Conservation (phyloP, 2,888 invertebrate species). For the Tetrapedia diversipes region DNA sequence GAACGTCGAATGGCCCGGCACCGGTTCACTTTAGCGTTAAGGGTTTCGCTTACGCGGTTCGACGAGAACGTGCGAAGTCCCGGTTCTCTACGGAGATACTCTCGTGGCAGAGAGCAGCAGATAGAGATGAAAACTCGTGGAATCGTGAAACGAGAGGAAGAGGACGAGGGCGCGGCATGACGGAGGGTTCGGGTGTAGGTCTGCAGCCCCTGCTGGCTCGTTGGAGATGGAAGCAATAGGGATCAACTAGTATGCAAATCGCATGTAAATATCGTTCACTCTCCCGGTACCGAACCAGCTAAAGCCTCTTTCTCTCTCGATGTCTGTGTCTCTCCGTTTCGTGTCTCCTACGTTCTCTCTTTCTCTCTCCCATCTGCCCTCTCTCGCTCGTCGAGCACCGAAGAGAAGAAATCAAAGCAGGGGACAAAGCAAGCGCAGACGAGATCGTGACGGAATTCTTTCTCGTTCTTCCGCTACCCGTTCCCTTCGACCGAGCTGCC, state of each 20-base stretch:
- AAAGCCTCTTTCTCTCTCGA: constrained; percentile 70
- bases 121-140: constrained; percentile 68
- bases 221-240: constrained; percentile 83
- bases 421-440: constrained; percentile 79
- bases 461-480: constrained; percentile 64
- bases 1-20: constrained; percentile 69
- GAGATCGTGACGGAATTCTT: constrained; percentile 76
- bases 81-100: constrained; percentile 43
- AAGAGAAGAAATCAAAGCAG: constrained; percentile 81
- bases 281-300: constrained; percentile 75
- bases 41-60: constrained; percentile 68
- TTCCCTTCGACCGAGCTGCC: constrained; percentile 27
- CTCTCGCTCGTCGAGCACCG: constrained; percentile 56
- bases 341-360: constrained; percentile 40
- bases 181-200: constrained; percentile 75
- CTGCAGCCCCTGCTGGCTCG: constrained; percentile 80
- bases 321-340: constrained; percentile 65
- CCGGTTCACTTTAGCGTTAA: constrained; percentile 72
- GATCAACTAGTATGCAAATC: constrained; percentile 84
- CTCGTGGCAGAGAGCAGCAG: constrained; percentile 48
- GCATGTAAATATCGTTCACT: constrained; percentile 83
- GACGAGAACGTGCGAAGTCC: constrained; percentile 62
- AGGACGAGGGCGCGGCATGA: constrained; percentile 65
- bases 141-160: constrained; percentile 56
- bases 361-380: constrained; percentile 39